These are phyloP conservation scores for Ciconia stormi DNA, from an alignment of 2,113 vertebrate genomes.

Conservation along the genomic window DNA sequence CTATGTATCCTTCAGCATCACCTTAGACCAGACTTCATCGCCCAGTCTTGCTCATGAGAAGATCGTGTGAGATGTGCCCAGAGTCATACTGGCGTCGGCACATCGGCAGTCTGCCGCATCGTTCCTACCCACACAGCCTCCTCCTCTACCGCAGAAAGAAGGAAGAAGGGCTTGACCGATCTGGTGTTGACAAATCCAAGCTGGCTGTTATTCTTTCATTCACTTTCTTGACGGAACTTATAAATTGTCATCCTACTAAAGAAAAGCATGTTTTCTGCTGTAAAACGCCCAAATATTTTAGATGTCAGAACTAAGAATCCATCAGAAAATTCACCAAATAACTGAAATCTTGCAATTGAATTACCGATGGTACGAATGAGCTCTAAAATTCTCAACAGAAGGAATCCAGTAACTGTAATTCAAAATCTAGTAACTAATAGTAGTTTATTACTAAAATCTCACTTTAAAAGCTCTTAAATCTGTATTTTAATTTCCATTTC, in stretches of 20 bases:
- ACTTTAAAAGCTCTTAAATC: neutral
- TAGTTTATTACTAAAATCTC: neutral
- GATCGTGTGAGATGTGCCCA: fast-evolving
- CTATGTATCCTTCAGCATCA: neutral
- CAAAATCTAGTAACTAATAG: neutral
- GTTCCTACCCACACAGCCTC: neutral
- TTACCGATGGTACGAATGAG: neutral
- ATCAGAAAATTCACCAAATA: neutral
- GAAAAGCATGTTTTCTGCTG: neutral
- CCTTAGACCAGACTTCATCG: too few species aligned
- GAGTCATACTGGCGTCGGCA: neutral
- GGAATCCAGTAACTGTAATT: neutral
- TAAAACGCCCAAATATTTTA: neutral
- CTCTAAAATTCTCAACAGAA: neutral
- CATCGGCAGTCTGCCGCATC: fast-evolving
- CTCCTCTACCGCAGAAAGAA: neutral
- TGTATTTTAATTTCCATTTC: neutral
- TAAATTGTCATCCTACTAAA: too few species aligned
- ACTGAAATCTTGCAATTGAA: neutral
- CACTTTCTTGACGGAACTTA: neutral
- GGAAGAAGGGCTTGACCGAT: neutral
- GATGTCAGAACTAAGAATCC: neutral
- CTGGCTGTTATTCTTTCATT: neutral
- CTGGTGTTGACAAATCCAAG: neutral
- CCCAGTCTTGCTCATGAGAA: neutral